phyloP scores from a whole-genome alignment of 2,888 invertebrate species.

The Mythimna pallens region DNA sequence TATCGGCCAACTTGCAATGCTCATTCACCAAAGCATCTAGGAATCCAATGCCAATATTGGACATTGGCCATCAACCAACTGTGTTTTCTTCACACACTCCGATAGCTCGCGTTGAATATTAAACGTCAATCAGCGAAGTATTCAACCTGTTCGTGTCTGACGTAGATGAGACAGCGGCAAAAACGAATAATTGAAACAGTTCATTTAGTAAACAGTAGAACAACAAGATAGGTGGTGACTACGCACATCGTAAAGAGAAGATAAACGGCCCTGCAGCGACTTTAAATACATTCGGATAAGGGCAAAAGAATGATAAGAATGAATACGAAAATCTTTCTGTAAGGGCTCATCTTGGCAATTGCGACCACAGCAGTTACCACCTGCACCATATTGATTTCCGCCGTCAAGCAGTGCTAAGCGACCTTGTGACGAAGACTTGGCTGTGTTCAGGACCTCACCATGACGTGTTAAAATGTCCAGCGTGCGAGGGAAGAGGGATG shows the following conservation, averaged over 20 bases:
- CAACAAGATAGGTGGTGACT: background rate
- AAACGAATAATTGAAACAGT: slow-evolving; percentile 24
- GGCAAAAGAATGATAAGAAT: too few species aligned
- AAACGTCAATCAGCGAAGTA: slow-evolving; percentile 55
- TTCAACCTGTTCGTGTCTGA: slow-evolving; percentile 46
- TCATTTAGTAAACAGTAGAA: slow-evolving; percentile 17
- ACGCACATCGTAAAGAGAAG: background rate
- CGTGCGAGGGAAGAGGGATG: too few species aligned
- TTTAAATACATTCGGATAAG: too few species aligned
- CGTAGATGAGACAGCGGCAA: slow-evolving; percentile 40
- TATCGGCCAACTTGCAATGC: slow-evolving; percentile 19
- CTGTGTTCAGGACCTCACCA: too few species aligned
- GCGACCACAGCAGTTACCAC: too few species aligned
- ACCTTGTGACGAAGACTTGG: too few species aligned
- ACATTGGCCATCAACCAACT: slow-evolving; percentile 23
- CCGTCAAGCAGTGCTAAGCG: too few species aligned
- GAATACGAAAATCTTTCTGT: too few species aligned
- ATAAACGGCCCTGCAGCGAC: too few species aligned
- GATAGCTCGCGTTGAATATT: slow-evolving; percentile 39
- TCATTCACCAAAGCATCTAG: slow-evolving; percentile 6
- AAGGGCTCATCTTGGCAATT: too few species aligned
- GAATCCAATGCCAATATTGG: slow-evolving; percentile 32
- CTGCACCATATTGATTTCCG: too few species aligned
- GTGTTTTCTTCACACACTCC: slow-evolving; percentile 43
- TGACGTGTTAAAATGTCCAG: too few species aligned